Evolutionary conservation across 1,140 invertebrate species (phyloP).

Genomic region (Goniozus legneri): DNA sequence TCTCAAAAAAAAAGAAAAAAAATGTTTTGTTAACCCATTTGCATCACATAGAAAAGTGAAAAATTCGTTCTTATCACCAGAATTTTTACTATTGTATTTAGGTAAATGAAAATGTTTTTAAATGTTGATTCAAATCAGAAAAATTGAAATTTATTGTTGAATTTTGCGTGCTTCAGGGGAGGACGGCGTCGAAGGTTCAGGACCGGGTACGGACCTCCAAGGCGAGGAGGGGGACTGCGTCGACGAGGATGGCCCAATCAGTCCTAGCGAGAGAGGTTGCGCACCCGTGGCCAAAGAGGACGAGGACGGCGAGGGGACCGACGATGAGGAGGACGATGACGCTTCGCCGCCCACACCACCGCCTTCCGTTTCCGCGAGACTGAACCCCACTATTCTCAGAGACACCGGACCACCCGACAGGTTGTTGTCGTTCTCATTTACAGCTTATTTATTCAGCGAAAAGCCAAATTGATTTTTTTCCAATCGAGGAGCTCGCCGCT

Average conservation of each 20-base stretch:
- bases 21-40: no score
- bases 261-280: slow-evolving; percentile 52
- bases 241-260: slow-evolving; percentile 55
- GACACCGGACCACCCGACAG: slow-evolving; percentile 49
- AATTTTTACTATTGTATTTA: no score
- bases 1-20: no score
- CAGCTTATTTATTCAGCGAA: background rate
- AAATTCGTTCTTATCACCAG: no score
- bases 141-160: no score
- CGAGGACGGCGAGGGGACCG: slow-evolving; percentile 49
- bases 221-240: slow-evolving; percentile 57
- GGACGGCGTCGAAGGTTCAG: slow-evolving; percentile 57
- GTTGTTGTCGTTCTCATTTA: slow-evolving; percentile 23
- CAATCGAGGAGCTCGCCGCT: no score
- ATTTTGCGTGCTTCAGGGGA: slow-evolving; percentile 63
- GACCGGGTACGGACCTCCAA: slow-evolving; percentile 53
- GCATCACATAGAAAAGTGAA: no score
- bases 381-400: slow-evolving; percentile 45
- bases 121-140: no score
- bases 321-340: slow-evolving; percentile 47
- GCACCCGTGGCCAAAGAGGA: slow-evolving; percentile 45
- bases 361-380: slow-evolving; percentile 38
- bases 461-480: background rate
- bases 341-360: slow-evolving; percentile 36
- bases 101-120: no score